These are phyloP conservation scores for Lycodopsis pacificus DNA, from an alignment of 2,797 vertebrate species.

Conservation along the genomic window DNA sequence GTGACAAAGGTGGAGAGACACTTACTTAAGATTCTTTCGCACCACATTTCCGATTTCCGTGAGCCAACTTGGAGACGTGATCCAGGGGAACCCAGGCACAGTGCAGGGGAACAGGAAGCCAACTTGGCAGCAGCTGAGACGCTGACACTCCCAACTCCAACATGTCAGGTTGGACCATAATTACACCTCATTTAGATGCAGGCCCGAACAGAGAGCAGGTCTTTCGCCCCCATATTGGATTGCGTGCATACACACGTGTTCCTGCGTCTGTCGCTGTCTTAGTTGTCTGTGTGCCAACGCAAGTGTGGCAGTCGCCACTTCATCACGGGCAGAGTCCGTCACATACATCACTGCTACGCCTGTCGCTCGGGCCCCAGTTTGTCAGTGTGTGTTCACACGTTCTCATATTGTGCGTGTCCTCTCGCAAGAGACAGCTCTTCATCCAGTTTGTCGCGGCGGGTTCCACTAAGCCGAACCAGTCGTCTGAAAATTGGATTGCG, in stretches of 20 bases:
- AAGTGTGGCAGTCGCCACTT: constrained; percentile 73
- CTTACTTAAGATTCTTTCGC: constrained; percentile 61
- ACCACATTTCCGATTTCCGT: constrained; percentile 61
- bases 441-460: not conserved
- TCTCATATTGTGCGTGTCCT: constrained; percentile 50
- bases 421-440: constrained; percentile 22
- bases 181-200: constrained; percentile 73
- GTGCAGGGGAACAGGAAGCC: constrained; percentile 63
- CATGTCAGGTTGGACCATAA: constrained; percentile 68
- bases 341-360: constrained; percentile 63
- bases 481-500: constrained; percentile 13
- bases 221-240: constrained; percentile 45
- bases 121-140: constrained; percentile 63
- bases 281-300: constrained; percentile 56
- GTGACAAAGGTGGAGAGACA: constrained; percentile 58
- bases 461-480: not conserved
- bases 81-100: constrained; percentile 59
- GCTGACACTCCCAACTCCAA: constrained; percentile 55
- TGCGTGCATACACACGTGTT: constrained; percentile 37
- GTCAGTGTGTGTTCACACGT: constrained; percentile 53
- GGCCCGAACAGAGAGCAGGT: constrained; percentile 64
- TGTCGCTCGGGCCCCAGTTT: constrained; percentile 40
- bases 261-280: constrained; percentile 55
- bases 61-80: constrained; percentile 64
- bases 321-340: constrained; percentile 67